Evolutionary conservation across 2,888 invertebrate genomes (phyloP).

Genomic region (Malacosoma neustria): DNA sequence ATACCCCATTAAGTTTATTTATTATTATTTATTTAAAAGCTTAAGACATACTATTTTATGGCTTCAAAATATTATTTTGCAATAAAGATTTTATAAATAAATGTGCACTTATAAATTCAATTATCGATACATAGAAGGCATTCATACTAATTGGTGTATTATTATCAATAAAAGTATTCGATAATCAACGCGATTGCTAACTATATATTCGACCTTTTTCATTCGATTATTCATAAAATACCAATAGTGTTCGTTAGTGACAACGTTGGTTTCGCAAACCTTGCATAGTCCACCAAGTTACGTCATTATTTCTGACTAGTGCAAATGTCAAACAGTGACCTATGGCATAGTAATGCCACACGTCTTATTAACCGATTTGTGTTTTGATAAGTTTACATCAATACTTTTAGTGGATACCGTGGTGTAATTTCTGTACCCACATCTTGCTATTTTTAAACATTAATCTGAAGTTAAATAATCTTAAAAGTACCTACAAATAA

Average conservation of each 20-base stretch:
- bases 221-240: constrained; percentile 43
- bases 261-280: constrained; percentile 45
- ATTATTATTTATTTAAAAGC: too few relatives aligned
- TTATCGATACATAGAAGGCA: constrained; percentile 5
- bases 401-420: too few relatives aligned
- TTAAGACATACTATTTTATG: too few relatives aligned
- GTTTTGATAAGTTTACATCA: too few relatives aligned
- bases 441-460: too few relatives aligned
- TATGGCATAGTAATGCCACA: constrained; percentile 46
- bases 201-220: constrained; percentile 40
- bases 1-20: too few relatives aligned
- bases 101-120: too few relatives aligned
- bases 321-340: constrained; percentile 70
- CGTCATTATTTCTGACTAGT: constrained; percentile 39
- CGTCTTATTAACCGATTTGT: constrained; percentile 24
- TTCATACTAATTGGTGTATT: constrained; percentile 19
- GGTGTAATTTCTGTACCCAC: too few relatives aligned
- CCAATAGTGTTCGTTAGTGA: constrained; percentile 36
- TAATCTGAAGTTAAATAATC: too few relatives aligned
- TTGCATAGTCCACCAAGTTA: constrained; percentile 28
- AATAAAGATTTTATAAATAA: too few relatives aligned
- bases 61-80: too few relatives aligned
- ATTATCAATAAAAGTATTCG: constrained; percentile 29
- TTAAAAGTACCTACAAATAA: too few relatives aligned
- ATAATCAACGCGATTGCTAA: constrained; percentile 31